A percentile compares a stretch with the other conserved stretches of the same genome.
phyloP scores from a whole-genome alignment of 2,888 invertebrate genomes.

The Theodoxus fluviatilis region DNA sequence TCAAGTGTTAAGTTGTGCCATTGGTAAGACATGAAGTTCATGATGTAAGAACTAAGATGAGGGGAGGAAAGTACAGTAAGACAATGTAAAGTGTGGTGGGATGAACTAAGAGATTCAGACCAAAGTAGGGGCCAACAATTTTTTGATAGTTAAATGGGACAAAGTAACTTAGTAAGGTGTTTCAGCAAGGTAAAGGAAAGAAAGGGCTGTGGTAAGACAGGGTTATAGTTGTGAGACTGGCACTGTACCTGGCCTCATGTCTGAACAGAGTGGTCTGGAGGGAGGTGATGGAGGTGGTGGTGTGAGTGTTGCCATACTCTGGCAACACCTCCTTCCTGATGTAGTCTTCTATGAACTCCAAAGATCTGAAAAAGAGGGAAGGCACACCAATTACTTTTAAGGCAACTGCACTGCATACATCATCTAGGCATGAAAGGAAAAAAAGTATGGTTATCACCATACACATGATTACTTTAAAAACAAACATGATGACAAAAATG shows the following conservation, averaged over 20 bases:
- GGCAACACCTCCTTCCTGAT: constrained; percentile 77
- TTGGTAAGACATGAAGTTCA: no score
- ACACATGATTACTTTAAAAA: not conserved
- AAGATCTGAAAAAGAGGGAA: constrained; percentile 65
- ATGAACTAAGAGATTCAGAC: no score
- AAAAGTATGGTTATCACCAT: not conserved
- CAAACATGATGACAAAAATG: not conserved
- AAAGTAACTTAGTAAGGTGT: no score
- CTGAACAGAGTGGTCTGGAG: constrained; percentile 86
- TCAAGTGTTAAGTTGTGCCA: no score
- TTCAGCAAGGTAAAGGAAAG: no score
- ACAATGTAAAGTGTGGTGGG: no score
- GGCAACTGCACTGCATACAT: not conserved
- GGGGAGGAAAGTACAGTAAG: no score
- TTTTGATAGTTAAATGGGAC: no score
- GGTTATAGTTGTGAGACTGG: no score
- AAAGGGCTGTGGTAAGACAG: no score
- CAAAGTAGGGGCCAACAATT: no score
- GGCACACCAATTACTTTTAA: not conserved
- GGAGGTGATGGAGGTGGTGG: constrained; percentile 83
- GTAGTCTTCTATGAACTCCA: constrained; percentile 87
- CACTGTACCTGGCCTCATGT: constrained; percentile 70
- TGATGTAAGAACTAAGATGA: no score
- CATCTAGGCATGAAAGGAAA: not conserved
- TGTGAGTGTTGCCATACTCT: constrained; percentile 81